Conservation (phyloP, 2,797 vertebrate genomes). For the Pangasius macronema region DNA sequence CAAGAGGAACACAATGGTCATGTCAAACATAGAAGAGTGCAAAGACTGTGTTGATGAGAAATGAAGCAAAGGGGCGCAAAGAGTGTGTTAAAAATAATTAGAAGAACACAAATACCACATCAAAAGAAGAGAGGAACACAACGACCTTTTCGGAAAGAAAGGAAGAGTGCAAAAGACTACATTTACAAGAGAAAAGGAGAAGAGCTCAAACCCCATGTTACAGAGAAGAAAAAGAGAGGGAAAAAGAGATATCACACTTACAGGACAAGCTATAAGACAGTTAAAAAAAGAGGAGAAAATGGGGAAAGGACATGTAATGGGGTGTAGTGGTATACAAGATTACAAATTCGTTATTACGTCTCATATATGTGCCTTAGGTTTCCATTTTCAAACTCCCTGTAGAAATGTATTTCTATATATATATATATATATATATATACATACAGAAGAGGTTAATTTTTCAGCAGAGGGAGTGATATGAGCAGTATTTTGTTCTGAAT, state of each 20-base stretch:
- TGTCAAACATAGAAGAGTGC: not conserved
- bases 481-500: not conserved
- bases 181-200: not conserved
- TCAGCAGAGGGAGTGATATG: not conserved
- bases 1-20: not conserved
- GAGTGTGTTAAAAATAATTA: not conserved
- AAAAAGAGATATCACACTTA: not conserved
- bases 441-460: not conserved
- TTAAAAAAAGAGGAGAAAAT: not conserved
- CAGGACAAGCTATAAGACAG: not conserved
- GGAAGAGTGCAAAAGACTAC: not conserved
- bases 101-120: not conserved
- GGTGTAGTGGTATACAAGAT: not conserved
- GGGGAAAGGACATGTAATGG: not conserved
- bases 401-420: no score
- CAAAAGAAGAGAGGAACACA: conserved; percentile 10
- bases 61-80: not conserved
- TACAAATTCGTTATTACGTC: not conserved
- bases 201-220: not conserved
- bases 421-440: no score
- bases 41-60: not conserved
- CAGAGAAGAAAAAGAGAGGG: not conserved
- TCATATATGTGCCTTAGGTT: not conserved
- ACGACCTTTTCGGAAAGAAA: not conserved
- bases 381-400: not conserved